These are phyloP conservation scores for Zhuqinia jingwanae DNA, from an alignment of 2,888 invertebrate genomes.

Conservation along the genomic window DNA sequence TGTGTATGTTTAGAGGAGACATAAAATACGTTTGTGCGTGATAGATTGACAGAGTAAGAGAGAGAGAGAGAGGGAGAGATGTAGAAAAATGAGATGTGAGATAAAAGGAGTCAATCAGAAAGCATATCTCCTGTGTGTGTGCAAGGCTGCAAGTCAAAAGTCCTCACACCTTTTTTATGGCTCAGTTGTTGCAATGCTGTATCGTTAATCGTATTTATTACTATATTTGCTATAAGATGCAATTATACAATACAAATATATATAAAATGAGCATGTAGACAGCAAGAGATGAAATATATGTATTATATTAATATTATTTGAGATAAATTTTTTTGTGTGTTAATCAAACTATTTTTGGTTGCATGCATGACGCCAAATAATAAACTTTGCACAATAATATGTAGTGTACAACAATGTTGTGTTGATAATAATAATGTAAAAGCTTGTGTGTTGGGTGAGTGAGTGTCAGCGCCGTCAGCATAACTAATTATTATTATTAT, in stretches of 20 bases:
- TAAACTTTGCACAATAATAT: constrained; percentile 8
- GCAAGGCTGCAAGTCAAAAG: constrained; percentile 29
- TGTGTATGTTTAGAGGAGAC: not conserved
- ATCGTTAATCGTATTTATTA: not conserved
- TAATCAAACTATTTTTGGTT: too few species aligned
- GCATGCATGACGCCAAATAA: constrained; percentile 43
- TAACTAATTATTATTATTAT: constrained; percentile 60
- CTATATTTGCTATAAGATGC: constrained; percentile 1
- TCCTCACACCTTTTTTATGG: constrained; percentile 43
- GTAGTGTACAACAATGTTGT: not conserved
- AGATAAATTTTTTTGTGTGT: not conserved
- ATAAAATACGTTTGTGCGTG: not conserved
- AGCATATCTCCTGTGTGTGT: constrained; percentile 42
- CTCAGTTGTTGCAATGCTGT: constrained; percentile 12
- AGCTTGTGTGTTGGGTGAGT: constrained; percentile 7
- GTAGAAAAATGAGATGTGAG: constrained; percentile 15
- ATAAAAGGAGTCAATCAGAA: not conserved
- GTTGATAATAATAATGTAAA: constrained; percentile 1
- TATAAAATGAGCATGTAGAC: constrained; percentile 19
- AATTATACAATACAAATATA: constrained; percentile 6
- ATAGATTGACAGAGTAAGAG: not conserved
- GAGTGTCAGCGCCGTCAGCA: constrained; percentile 33
- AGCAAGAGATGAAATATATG: too few species aligned
- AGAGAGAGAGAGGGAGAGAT: not conserved
- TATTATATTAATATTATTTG: not conserved